These are phyloP conservation scores for Dynastes maya DNA, from an alignment of 2,888 invertebrate genomes.

Conservation along the genomic window DNA sequence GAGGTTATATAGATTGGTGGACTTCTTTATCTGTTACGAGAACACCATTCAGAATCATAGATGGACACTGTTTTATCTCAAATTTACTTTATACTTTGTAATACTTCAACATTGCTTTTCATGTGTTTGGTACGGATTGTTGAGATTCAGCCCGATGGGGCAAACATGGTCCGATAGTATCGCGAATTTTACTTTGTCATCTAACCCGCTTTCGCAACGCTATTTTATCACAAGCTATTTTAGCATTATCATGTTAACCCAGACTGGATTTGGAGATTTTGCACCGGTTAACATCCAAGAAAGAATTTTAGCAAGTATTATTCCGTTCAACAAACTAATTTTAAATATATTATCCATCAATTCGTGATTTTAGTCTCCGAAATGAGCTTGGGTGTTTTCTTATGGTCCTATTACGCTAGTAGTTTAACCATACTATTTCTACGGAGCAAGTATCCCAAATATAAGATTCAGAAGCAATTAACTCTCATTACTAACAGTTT, in stretches of 20 bases:
- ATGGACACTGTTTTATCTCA: slow-evolving; percentile 41
- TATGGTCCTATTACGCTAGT: slow-evolving; percentile 47
- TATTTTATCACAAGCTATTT: slow-evolving; percentile 46
- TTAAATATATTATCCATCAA: not conserved
- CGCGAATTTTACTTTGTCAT: slow-evolving; percentile 11
- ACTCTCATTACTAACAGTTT: slow-evolving; percentile 71
- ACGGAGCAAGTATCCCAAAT: slow-evolving; percentile 19
- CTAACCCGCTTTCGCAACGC: slow-evolving; percentile 17
- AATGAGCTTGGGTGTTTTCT: slow-evolving; percentile 66
- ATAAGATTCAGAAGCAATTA: slow-evolving; percentile 69
- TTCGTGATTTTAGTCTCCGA: slow-evolving; percentile 67
- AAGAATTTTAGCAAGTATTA: slow-evolving; percentile 53
- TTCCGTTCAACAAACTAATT: not conserved
- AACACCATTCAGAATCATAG: slow-evolving; percentile 23
- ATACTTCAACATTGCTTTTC: slow-evolving; percentile 40
- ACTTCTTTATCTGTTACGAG: slow-evolving; percentile 35
- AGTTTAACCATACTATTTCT: slow-evolving; percentile 37
- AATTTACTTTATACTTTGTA: slow-evolving; percentile 39
- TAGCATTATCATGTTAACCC: slow-evolving; percentile 32
- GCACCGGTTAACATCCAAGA: slow-evolving; percentile 39
- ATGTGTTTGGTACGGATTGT: slow-evolving; percentile 28
- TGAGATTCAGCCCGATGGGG: not conserved
- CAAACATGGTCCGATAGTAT: slow-evolving; percentile 31
- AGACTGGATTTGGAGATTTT: slow-evolving; percentile 50
- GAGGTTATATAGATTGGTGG: slow-evolving; percentile 43